phyloP scores from a whole-genome alignment of 2,797 vertebrate species.

The Eptatretus atami region DNA sequence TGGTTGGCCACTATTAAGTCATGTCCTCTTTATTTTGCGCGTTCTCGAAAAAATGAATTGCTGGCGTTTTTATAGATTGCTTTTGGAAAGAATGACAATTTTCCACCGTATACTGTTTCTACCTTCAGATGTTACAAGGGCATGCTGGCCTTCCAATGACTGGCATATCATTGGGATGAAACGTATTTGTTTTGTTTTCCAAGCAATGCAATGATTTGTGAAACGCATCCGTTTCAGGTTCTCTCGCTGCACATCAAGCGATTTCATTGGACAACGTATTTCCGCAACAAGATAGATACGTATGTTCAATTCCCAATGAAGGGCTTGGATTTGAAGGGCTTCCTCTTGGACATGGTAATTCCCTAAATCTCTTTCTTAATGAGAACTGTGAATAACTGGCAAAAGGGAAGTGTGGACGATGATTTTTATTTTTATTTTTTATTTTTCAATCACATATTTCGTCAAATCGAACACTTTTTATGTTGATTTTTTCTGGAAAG shows the following conservation, averaged over 20 bases:
- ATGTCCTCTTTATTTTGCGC: not conserved
- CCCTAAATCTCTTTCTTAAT: not conserved
- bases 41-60: not conserved
- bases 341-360: constrained; percentile 47
- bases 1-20: not conserved
- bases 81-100: constrained; percentile 2
- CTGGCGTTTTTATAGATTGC: not conserved
- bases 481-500: too few relatives aligned
- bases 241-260: constrained; percentile 86
- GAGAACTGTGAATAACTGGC: not conserved
- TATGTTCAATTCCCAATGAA: constrained; percentile 73
- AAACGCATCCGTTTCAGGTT: constrained; percentile 20
- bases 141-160: too few relatives aligned
- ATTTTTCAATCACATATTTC: not conserved
- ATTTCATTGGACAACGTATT: constrained; percentile 92
- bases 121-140: too few relatives aligned
- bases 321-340: constrained; percentile 69
- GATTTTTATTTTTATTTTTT: not conserved
- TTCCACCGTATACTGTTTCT: not conserved
- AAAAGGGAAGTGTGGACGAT: not conserved
- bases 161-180: too few relatives aligned
- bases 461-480: too few relatives aligned
- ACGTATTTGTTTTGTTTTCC: not conserved
- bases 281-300: constrained; percentile 86
- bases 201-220: not conserved